These are phyloP conservation scores for Cryptoleucopteryx plumbea DNA, from an alignment of 2,113 vertebrate genomes.

Conservation along the genomic window DNA sequence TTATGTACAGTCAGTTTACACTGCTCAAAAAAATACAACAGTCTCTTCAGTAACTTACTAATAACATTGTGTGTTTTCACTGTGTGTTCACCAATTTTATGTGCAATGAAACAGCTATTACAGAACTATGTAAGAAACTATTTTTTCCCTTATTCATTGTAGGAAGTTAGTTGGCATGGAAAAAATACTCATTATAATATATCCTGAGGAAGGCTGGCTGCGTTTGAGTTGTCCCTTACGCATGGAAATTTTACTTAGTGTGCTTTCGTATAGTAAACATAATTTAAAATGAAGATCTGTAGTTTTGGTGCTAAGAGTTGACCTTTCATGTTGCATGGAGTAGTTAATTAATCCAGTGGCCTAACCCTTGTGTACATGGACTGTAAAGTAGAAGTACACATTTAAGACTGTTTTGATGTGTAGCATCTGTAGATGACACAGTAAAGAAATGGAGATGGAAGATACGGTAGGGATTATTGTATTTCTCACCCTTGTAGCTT, in stretches of 20 bases:
- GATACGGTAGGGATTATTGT: background rate
- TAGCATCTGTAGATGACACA: background rate
- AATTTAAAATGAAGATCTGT: background rate
- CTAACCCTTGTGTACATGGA: background rate
- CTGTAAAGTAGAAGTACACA: background rate
- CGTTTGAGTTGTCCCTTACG: background rate
- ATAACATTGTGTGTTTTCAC: background rate
- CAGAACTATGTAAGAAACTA: background rate
- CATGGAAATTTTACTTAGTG: accelerated
- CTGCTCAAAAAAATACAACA: background rate
- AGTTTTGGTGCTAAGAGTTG: background rate
- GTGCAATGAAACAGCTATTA: background rate
- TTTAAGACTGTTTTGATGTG: background rate
- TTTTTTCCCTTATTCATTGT: background rate
- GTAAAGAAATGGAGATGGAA: background rate
- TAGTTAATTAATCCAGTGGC: background rate
- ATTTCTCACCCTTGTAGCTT: background rate
- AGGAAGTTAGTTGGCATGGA: background rate
- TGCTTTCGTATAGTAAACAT: background rate
- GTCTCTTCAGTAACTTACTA: background rate
- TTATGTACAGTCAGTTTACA: background rate
- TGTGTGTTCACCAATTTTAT: background rate
- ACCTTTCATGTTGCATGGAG: background rate
- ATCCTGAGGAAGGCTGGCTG: background rate
- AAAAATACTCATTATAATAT: background rate